phyloP scores from a whole-genome alignment of 30 jellyfish, hydroid and myxozoan genomes.

The Hydractinia symbiolongicarpus region DNA sequence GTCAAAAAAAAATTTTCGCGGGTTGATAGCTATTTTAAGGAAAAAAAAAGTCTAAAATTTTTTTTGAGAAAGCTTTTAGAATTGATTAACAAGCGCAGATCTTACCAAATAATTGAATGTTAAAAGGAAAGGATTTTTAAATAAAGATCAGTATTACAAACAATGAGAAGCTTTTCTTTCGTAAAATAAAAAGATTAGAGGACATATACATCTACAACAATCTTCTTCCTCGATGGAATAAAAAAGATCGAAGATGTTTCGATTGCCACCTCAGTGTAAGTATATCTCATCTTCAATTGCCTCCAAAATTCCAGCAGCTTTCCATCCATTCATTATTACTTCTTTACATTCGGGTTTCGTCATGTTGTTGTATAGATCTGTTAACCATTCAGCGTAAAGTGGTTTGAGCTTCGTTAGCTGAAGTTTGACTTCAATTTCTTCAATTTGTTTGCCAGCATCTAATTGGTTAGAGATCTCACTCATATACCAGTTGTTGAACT shows the following conservation, averaged over 20 bases:
- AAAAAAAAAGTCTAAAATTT: too few relatives aligned
- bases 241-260: background rate
- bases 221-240: background rate
- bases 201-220: too few relatives aligned
- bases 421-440: background rate
- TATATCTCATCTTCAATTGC: background rate
- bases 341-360: slow-evolving; percentile 11
- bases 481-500: slow-evolving; percentile 14
- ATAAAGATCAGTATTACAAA: too few relatives aligned
- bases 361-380: slow-evolving; percentile 2
- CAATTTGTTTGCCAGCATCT: slow-evolving; percentile 7
- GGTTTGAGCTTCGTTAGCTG: slow-evolving; percentile 16
- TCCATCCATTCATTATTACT: slow-evolving; percentile 11
- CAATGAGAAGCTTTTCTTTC: too few relatives aligned
- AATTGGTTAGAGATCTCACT: background rate
- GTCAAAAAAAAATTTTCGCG: too few relatives aligned
- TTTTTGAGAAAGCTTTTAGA: too few relatives aligned
- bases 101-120: too few relatives aligned
- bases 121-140: too few relatives aligned
- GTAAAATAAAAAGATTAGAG: too few relatives aligned
- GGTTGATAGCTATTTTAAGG: too few relatives aligned
- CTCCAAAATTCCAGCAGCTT: slow-evolving; percentile 18
- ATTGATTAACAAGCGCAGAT: too few relatives aligned
- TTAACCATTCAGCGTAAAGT: slow-evolving; percentile 3
- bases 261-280: background rate